Conservation (phyloP, 2,113 vertebrate genomes). For the Lepus timidus region DNA sequence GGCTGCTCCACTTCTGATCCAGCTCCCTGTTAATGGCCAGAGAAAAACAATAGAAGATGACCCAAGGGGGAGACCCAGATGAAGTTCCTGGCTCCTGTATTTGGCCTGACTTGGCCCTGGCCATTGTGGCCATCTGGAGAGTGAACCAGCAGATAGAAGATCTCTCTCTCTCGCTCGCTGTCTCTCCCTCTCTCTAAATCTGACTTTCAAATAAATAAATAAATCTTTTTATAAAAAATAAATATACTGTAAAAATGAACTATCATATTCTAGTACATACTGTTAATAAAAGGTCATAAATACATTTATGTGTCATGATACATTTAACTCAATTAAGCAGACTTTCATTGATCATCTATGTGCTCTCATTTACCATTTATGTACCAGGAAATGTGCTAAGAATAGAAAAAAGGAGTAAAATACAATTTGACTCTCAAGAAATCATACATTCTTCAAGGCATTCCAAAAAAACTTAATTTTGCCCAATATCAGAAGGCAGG, state of each 20-base stretch:
- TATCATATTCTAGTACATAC: not conserved
- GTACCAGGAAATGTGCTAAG: not conserved
- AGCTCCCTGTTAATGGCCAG: no score
- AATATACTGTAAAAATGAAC: not conserved
- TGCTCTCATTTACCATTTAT: not conserved
- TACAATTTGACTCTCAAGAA: not conserved
- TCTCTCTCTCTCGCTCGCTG: no score
- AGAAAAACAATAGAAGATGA: no score
- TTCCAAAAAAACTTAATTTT: not conserved
- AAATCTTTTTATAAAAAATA: no score
- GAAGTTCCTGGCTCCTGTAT: no score
- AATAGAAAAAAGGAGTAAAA: slow-evolving; percentile 3
- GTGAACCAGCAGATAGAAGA: no score
- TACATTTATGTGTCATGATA: not conserved
- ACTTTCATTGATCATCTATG: not conserved
- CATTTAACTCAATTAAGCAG: not conserved
- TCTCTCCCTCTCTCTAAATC: no score
- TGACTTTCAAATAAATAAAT: no score
- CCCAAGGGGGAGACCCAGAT: no score
- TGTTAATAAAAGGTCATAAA: not conserved
- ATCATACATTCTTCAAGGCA: not conserved
- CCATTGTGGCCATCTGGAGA: no score
- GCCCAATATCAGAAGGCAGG: not conserved
- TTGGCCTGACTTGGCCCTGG: no score
- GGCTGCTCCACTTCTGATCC: no score